Evolutionary conservation across 2,113 vertebrate species (phyloP), one percentile per base, ranked within the genome.

Genomic region (Lucifuga dentata): DNA sequence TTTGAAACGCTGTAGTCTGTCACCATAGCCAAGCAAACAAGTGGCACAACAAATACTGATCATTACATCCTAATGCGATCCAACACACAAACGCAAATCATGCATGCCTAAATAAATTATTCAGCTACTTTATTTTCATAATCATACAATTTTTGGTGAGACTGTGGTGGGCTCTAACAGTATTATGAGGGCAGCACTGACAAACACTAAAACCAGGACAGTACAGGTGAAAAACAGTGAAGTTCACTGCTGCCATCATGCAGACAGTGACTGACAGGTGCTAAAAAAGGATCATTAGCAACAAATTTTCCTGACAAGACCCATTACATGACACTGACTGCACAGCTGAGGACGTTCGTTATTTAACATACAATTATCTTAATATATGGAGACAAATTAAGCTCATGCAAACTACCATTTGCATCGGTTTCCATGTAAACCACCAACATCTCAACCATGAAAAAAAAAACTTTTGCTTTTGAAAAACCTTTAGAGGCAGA

Each of bases 291-390:
- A 80, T 81, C 80, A 86, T 90, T 84, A 87, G 58, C 80, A 66
- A 83, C 71, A 69, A 78, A 76, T 78, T 68, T 79, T 72, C 23
- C 44, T 74, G 78, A 78, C 67, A 68, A 76, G 67, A 73, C 61
- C 66, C 65, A 57, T 82, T 70, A 61, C 65, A 73, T 33, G 51
- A 49, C 75, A 72, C 23, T 51, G 62, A 65, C 60, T 71, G 67
- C 73, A 80, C 84, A 83, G 87, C 76, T 68, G 55, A 69, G 43
- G 63, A 81, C 72, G 70, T 86, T 76, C 19, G 81, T 60, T 64
- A 87, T 86, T 89, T 88, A 90, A 58, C 88, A 80, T 86, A 70
- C 80, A 87, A 88, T 91, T 90, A 89, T 80, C 73, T 58, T 77
- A 81, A 88, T 86, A 85, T 68, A 82, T 43, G 73, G 35, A 81